Conservation (phyloP, 2,113 vertebrate genomes). For the Catharus minimus region DNA sequence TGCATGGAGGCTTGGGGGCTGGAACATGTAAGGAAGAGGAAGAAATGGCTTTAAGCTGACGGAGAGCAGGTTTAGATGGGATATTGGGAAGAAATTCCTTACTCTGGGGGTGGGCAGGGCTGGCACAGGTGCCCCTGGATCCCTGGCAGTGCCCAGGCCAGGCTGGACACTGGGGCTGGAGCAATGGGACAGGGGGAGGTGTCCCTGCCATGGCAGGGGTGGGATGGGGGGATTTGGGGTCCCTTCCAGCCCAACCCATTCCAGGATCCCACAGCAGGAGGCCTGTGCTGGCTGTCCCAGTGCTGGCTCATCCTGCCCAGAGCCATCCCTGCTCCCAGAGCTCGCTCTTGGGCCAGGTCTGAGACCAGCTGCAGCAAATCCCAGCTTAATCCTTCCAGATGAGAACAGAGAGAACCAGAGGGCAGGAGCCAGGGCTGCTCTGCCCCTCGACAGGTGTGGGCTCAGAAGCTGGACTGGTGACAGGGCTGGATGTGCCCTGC, state of each 20-base stretch:
- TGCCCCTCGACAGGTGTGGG: neutral
- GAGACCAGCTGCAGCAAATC: constrained; percentile 1
- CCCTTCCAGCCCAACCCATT: too few relatives aligned
- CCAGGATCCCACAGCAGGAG: neutral
- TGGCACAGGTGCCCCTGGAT: too few relatives aligned
- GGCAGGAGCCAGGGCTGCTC: neutral
- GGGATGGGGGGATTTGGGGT: neutral
- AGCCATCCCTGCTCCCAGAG: neutral
- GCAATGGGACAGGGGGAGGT: too few relatives aligned
- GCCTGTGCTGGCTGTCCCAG: too few relatives aligned
- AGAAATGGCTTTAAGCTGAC: neutral
- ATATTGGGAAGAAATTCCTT: neutral
- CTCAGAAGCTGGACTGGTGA: neutral
- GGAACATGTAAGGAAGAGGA: neutral
- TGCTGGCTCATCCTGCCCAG: fast-evolving
- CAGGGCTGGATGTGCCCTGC: neutral
- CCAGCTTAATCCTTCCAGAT: neutral
- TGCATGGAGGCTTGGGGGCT: neutral
- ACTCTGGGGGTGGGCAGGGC: neutral
- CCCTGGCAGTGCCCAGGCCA: neutral
- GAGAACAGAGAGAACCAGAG: neutral
- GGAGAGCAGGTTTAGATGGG: neutral
- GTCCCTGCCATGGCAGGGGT: neutral
- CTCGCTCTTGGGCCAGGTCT: fast-evolving
- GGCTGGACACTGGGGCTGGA: neutral